Conservation (phyloP, 2,888 invertebrate species). For the Dryocosmus kuriphilus region DNA sequence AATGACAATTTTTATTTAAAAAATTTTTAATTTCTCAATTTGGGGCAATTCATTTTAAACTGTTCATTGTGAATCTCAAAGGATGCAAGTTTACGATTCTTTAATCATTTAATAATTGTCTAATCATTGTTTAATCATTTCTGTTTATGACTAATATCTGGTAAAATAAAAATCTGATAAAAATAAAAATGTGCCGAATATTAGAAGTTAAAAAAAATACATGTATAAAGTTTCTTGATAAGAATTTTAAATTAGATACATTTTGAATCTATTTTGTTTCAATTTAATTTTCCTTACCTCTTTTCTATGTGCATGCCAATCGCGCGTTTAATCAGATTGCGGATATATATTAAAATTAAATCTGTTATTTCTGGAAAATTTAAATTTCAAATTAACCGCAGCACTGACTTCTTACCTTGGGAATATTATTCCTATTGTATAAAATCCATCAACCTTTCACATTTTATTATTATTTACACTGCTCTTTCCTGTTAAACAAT, state of each 20-base stretch:
- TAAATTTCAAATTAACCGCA: background rate
- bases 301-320: background rate
- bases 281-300: background rate
- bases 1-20: no score
- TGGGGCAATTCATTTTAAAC: no score
- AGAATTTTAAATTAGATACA: background rate
- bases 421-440: background rate
- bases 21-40: no score
- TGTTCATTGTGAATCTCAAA: no score
- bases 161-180: no score
- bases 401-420: background rate
- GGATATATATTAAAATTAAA: background rate
- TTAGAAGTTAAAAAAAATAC: no score
- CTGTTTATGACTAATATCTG: no score
- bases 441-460: background rate
- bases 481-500: background rate
- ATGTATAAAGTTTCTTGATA: background rate
- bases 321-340: background rate
- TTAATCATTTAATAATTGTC: no score
- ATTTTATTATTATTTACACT: background rate
- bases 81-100: no score
- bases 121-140: no score
- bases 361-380: background rate
- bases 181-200: no score
- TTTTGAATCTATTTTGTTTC: background rate